phyloP scores from a whole-genome alignment of 2,113 vertebrate genomes.

The Dendropsophus ebraccatus region DNA sequence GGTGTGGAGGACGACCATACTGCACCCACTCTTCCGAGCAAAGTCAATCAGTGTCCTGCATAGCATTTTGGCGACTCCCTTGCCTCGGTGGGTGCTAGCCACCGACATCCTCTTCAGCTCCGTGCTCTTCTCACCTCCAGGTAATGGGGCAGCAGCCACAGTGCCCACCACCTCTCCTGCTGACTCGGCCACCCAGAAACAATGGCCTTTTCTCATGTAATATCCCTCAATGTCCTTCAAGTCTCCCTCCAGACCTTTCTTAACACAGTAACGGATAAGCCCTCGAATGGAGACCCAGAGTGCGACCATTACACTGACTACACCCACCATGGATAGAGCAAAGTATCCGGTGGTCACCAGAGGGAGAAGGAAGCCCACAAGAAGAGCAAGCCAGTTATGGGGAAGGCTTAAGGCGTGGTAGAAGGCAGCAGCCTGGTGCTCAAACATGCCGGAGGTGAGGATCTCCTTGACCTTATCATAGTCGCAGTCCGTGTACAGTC shows the following conservation, averaged over 20 bases:
- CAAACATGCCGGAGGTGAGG: accelerated
- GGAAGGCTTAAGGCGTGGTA: slow-evolving; percentile 17
- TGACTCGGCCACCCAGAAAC: slow-evolving; percentile 65
- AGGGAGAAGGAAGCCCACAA: background rate
- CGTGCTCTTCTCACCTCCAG: background rate
- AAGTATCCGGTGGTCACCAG: slow-evolving; percentile 50
- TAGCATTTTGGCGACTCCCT: slow-evolving; percentile 60
- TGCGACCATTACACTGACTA: slow-evolving; percentile 7
- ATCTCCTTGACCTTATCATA: too few relatives aligned
- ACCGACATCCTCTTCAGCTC: slow-evolving; percentile 68
- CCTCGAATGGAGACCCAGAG: slow-evolving; percentile 24
- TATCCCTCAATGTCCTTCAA: slow-evolving; percentile 57
- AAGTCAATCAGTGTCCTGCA: slow-evolving; percentile 63
- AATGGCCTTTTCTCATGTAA: slow-evolving; percentile 56
- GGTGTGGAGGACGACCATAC: slow-evolving; percentile 61
- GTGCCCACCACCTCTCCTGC: slow-evolving; percentile 61
- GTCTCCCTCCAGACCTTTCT: slow-evolving; percentile 7
- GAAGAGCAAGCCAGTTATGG: background rate
- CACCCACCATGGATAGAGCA: background rate
- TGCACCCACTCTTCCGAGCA: slow-evolving; percentile 32
- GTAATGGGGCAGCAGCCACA: background rate
- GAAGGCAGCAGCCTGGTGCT: slow-evolving; percentile 3
- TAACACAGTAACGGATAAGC: background rate
- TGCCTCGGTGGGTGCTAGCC: slow-evolving; percentile 58
- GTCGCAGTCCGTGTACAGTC: too few relatives aligned